A percentile compares a stretch with the other conserved stretches of the same genome.
Evolutionary conservation across 2,888 invertebrate genomes (phyloP).

Genomic region (Timandra comae): DNA sequence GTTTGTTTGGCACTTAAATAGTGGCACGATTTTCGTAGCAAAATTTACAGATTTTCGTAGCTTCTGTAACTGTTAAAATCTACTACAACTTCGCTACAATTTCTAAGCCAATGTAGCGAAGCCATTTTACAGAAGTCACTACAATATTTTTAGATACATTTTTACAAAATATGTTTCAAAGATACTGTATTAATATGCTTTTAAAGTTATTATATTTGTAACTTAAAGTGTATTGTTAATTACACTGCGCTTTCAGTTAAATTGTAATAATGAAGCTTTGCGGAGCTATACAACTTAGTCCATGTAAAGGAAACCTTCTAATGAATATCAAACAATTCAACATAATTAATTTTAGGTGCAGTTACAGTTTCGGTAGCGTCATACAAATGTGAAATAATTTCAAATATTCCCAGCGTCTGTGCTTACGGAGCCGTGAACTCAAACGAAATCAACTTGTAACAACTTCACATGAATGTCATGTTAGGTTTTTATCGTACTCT

Average conservation of each 20-base stretch:
- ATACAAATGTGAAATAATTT: constrained; percentile 27
- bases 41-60: no score
- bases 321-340: constrained; percentile 24
- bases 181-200: no score
- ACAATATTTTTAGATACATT: no score
- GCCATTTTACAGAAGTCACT: no score
- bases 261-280: constrained; percentile 13
- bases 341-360: constrained; percentile 23
- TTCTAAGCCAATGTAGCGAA: no score
- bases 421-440: constrained; percentile 24
- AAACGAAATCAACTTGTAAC: constrained; percentile 26
- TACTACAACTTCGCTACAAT: no score
- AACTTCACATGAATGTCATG: constrained; percentile 10
- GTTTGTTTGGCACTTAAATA: no score
- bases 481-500: constrained; percentile 6
- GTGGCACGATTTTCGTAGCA: no score
- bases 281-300: constrained; percentile 5
- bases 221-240: constrained; percentile 11
- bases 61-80: no score
- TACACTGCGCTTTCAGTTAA: constrained; percentile 16
- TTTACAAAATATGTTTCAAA: no score
- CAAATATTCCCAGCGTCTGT: constrained; percentile 17
- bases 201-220: no score
- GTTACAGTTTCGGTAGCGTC: constrained; percentile 6
- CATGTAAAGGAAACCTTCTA: constrained; percentile 14